phyloP scores from a whole-genome alignment of 2,113 vertebrate species.

The Proteles cristata region DNA sequence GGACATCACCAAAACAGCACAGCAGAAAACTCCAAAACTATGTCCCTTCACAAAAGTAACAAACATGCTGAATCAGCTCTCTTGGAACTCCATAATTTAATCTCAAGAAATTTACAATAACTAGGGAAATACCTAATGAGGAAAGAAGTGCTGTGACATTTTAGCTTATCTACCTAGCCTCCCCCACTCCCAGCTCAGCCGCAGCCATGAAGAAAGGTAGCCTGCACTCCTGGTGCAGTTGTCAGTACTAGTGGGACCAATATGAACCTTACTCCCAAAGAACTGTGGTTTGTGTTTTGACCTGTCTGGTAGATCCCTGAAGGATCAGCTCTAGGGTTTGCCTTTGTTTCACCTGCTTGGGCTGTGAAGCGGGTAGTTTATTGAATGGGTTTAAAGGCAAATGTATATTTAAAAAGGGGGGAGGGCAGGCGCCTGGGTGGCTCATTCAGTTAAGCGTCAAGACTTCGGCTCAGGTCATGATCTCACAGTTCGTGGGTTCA shows the following conservation, averaged over 20 bases:
- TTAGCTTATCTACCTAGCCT: neutral
- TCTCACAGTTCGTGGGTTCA: no score
- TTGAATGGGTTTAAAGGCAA: constrained; percentile 18
- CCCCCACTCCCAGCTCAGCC: neutral
- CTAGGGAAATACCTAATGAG: neutral
- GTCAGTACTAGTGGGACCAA: neutral
- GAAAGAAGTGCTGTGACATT: neutral
- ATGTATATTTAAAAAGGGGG: neutral
- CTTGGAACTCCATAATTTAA: neutral
- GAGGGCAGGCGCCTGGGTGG: no score
- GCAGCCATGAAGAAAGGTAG: neutral
- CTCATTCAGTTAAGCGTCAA: no score
- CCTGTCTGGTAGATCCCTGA: neutral
- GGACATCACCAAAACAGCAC: neutral
- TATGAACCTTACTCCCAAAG: neutral
- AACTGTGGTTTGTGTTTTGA: neutral
- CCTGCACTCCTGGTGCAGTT: neutral
- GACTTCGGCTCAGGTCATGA: no score
- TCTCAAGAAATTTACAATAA: neutral
- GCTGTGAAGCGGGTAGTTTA: neutral
- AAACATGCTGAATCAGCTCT: neutral
- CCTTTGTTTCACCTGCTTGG: neutral
- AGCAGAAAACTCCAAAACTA: neutral
- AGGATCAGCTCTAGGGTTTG: neutral
- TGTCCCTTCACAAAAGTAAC: neutral